phyloP scores from a whole-genome alignment of 53 echinoderm and acorn worm species.

The Henricia sp. region DNA sequence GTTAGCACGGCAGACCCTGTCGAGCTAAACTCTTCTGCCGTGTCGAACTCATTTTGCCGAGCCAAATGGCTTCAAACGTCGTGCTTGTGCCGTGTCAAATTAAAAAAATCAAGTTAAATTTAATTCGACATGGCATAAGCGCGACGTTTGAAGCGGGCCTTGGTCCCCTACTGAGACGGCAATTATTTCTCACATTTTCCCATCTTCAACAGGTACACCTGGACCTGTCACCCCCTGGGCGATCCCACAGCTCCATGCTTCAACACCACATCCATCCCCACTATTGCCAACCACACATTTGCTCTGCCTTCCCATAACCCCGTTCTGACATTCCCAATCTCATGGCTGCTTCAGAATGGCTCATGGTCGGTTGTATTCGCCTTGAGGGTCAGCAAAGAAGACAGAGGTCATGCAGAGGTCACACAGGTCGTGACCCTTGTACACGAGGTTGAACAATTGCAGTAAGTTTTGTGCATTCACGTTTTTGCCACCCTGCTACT shows the following conservation, averaged over 20 bases:
- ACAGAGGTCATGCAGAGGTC: slow-evolving; percentile 35
- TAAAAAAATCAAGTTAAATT: no score
- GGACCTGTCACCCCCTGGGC: slow-evolving; percentile 76
- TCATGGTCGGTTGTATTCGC: slow-evolving; percentile 71
- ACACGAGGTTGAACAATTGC: slow-evolving; percentile 22
- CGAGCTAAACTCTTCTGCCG: no score
- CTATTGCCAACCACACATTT: slow-evolving; percentile 45
- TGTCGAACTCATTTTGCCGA: no score
- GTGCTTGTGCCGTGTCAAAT: no score
- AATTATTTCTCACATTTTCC: no score
- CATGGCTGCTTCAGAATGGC: slow-evolving; percentile 55
- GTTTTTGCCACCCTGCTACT: no score
- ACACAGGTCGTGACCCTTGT: slow-evolving; percentile 76
- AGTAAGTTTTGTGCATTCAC: slow-evolving; percentile 21
- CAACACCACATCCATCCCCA: slow-evolving; percentile 31
- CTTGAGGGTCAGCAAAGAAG: slow-evolving; percentile 75
- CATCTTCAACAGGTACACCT: slow-evolving; percentile 82
- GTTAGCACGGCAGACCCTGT: no score
- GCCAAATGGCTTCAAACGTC: no score
- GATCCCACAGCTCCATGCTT: slow-evolving; percentile 65
- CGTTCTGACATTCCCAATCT: slow-evolving; percentile 61
- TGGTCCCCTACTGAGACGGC: no score
- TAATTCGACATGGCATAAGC: no score
- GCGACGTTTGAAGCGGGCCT: no score
- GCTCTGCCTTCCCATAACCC: slow-evolving; percentile 59